Percentiles rank a stretch among this genome's conserved stretches.
phyloP scores from a whole-genome alignment of 2,888 invertebrate genomes.

The Melanostoma scalare region DNA sequence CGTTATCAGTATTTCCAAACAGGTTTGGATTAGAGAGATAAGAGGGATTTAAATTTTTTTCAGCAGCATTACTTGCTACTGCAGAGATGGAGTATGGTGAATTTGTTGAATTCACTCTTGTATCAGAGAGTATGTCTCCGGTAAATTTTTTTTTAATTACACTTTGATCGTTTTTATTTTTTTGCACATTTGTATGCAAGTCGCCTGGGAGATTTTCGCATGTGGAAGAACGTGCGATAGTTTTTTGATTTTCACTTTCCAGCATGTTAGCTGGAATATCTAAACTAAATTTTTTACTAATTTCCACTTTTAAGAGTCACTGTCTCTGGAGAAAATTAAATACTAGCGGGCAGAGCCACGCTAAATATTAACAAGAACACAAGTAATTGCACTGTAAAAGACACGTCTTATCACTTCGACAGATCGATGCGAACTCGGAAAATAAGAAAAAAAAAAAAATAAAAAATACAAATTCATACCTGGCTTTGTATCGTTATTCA shows the following conservation, averaged over 20 bases:
- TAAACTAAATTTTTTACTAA: neutral
- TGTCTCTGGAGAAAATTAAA: neutral
- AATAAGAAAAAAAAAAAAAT: too few relatives aligned
- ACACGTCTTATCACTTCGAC: constrained; percentile 20
- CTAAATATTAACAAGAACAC: neutral
- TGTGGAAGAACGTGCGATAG: neutral
- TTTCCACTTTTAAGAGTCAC: constrained; percentile 14
- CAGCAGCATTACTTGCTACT: neutral
- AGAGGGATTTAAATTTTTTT: too few relatives aligned
- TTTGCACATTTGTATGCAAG: constrained; percentile 1
- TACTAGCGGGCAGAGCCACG: constrained; percentile 4
- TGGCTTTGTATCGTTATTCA: too few relatives aligned
- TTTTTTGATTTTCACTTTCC: constrained; percentile 9
- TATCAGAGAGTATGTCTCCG: constrained; percentile 8
- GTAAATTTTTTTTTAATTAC: neutral
- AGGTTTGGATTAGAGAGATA: too few relatives aligned
- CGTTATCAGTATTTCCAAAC: too few relatives aligned
- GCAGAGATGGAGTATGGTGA: neutral
- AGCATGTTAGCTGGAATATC: constrained; percentile 2
- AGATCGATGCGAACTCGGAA: constrained; percentile 8
- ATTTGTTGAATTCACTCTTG: constrained; percentile 2
- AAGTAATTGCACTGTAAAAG: constrained; percentile 8
- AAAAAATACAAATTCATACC: too few relatives aligned
- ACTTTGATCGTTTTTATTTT: constrained; percentile 5
- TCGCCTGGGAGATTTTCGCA: neutral